Base-by-base conservation (phyloP, 2,888 invertebrate species). In the Dolichopus griseipennis region DNA sequence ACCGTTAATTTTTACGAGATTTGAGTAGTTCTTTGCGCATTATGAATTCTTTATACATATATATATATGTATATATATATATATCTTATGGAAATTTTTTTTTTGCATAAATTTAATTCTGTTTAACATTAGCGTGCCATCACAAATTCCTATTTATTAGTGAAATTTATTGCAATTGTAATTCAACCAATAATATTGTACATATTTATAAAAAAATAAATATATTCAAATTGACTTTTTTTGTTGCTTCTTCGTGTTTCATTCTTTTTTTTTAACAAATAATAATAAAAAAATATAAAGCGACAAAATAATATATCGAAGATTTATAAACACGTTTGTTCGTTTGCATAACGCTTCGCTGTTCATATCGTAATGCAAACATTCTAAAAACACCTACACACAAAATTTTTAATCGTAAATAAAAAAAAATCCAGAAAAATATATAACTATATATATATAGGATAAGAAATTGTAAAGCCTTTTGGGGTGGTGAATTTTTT, bases 141-240 rank as follows among this genome's bases (percentile, higher is more conserved):
- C 52, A 52, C 52, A 52, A 52, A 52, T 52, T 52, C 52, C 52
- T 52, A 52, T 52, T 52, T 52, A 52, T 52, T 52, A 52, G 52
- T 52, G 18, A 52, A 12, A 52, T 52, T 37, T 37, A 37, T 37
- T 37, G 37, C 37, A 7, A 37, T 37, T 37, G 37, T 37, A 37
- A 37, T 37, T 10, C 8, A 37, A 37, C 8, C 8, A 37, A 37
- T 37, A 37, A 7, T 7, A 7, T 7, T 34, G 9, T 34, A 34
- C 9, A 34, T 34, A 34, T 34, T 10, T 37, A 52, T 52, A 52
- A 18, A 52, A 18, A 52, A 18, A 52, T 7, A 18, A 18, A 52
- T 43, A 52, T 15, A 52, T 52, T 18, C 15, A 52, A 52, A 52
- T 18, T 12, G 1, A 52, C 41, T 41, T 41, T 41, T 41, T 12